Percentiles rank a stretch among this genome's conserved stretches.
Conservation (phyloP, 2,888 invertebrate genomes). For the Listrodromus nycthemerus region DNA sequence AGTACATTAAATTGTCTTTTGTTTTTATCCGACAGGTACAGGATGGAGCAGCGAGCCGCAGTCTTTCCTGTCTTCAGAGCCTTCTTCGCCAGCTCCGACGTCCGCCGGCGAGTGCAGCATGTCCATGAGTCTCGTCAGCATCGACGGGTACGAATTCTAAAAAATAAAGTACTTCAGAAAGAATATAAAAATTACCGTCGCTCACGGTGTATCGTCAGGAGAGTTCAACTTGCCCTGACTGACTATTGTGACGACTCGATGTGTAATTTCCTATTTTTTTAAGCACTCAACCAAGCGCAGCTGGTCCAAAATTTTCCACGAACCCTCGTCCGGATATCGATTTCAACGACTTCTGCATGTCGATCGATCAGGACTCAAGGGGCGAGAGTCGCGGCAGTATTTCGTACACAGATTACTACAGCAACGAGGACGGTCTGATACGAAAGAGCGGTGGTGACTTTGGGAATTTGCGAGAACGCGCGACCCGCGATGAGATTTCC, state of each 20-base stretch:
- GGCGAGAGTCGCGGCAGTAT: constrained; percentile 82
- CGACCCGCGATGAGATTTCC: constrained; percentile 59
- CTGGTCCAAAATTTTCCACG: constrained; percentile 86
- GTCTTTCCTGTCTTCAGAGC: constrained; percentile 91
- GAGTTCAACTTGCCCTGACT: neutral
- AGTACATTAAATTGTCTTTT: neutral
- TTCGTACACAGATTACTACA: constrained; percentile 84
- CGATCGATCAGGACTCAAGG: constrained; percentile 77
- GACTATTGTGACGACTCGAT: neutral
- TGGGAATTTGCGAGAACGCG: constrained; percentile 67
- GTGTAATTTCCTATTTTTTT: constrained; percentile 54
- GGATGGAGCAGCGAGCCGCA: constrained; percentile 93
- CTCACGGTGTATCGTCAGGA: neutral
- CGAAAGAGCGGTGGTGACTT: constrained; percentile 72
- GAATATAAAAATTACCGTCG: neutral
- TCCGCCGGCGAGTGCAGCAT: constrained; percentile 87
- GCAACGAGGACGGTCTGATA: constrained; percentile 83
- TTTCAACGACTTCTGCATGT: constrained; percentile 83
- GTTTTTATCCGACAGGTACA: constrained; percentile 84
- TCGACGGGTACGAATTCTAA: constrained; percentile 85
- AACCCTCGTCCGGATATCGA: constrained; percentile 86
- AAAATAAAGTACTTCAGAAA: no score
- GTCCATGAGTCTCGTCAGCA: constrained; percentile 88
- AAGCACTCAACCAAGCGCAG: constrained; percentile 75
- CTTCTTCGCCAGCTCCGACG: constrained; percentile 91